Evolutionary conservation across 2,797 vertebrate species (phyloP), one percentile per base, ranked within the genome.

Genomic region (Catamblyrhynchus diadema): DNA sequence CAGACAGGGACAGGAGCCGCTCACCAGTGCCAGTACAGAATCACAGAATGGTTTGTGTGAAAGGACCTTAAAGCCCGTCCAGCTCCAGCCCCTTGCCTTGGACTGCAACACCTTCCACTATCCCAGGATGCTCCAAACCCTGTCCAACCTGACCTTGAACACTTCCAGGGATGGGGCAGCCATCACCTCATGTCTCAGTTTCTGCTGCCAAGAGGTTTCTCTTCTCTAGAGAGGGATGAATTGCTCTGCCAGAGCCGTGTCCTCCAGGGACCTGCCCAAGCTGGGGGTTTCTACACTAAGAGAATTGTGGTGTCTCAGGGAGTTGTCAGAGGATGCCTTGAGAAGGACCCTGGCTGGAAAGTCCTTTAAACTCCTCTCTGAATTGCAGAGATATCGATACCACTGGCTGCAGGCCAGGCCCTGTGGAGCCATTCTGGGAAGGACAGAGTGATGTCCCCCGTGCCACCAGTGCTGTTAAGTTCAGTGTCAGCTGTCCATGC

Each of bases 11-110:
- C 50, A 71, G 77, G 71, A 74, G 21, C 54, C 2, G 3, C n/a
- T 64, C 1, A 0, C 21, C 3, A 4, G 10, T 13, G 64, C 25
- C 53, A 39, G 3, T 1, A 8, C 0, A 33, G 30, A 51, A 28
- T 23, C 72, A 5, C 80, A 71, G 39, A n/a, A 6, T 10, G 24
- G 25, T 71, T 65, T 78, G 18, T n/a, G 21, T 27, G 65, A 33
- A 51, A 15, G 37, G 12, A 33, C 14, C 37, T 77, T 27, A 16
- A 39, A 71, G 21, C 6, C 21, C 57, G 32, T 27, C 51, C 59
- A 18, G 6, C 23, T 33, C 72, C 18, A 25, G 27, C 6, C 10
- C 12, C 17, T 41, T 16, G 8, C 27, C 27, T 25, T 7, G 21
- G 12, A 12, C 50, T 51, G 37, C 12, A 28, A 14, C 50, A 51